Evolutionary conservation across 2,113 vertebrate species (phyloP), one percentile per base, ranked within the genome.

Genomic region (Bostrychus sinensis): DNA sequence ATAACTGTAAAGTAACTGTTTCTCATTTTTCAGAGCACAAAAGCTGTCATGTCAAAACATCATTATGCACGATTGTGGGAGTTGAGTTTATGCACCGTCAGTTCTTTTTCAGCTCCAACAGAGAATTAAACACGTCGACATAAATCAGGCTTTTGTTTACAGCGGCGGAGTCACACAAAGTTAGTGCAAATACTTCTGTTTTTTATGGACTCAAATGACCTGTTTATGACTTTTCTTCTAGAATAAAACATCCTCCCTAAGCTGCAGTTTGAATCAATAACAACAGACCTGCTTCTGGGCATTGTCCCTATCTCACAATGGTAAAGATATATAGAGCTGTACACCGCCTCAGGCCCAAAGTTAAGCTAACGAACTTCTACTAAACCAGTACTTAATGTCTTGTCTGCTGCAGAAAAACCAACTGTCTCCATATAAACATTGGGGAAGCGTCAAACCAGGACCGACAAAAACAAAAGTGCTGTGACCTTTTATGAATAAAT

Each of bases 401-500:
- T 34, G 8, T 5, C 4, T 32, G 5, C 30, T 32, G 5, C 32
- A 34, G 32, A 32, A 13, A 4, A 38, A 11, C 9, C 10, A 11
- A 13, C 13, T 43, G 20, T 25, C 45, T 25, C 2, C 9, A 55
- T 58, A 6, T 48, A 64, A 61, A 39, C 41, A 14, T 39, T 57
- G 8, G 17, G 38, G 48, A 25, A 57, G 13, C 8, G 16, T 17
- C 13, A 0, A 45, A 60, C 53, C 42, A 71, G 56, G 69, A 67
- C 68, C 66, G 70, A 56, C 66, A 80, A 77, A 75, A 60, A 61
- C 64, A 65, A 63, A 56, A 75, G 71, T 56, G 68, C 56, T 71
- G 45, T 66, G 81, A 82, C 86, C 83, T 85, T 87, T 85, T 64
- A 17, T 48, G 53, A 61, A 67, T 58, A 81, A 85, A 85, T 78